Percentiles rank a stretch among this genome's conserved stretches.
phyloP scores from a whole-genome alignment of 2,113 vertebrate species.

The Colossoma macropomum region DNA sequence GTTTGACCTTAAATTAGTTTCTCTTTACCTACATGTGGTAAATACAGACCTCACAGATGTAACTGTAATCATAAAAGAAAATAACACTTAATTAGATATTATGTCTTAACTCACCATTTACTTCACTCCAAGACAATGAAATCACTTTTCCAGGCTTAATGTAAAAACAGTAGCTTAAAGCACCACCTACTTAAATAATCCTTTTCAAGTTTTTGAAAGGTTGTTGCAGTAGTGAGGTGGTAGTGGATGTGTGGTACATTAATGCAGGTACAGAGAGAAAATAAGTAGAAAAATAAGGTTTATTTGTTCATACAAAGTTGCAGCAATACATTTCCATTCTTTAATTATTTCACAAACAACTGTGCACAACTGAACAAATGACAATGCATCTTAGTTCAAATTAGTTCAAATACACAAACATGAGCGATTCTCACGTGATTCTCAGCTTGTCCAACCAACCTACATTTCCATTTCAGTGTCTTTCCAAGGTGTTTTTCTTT shows the following conservation, averaged over 20 bases:
- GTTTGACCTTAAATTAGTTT: not conserved
- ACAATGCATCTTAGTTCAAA: too few species aligned
- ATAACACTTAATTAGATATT: not conserved
- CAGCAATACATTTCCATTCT: not conserved
- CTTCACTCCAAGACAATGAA: not conserved
- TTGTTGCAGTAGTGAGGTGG: not conserved
- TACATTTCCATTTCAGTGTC: not conserved
- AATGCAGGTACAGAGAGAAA: not conserved
- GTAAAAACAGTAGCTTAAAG: not conserved
- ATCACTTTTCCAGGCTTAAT: not conserved
- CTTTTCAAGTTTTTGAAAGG: not conserved
- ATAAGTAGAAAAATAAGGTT: conserved; percentile 39
- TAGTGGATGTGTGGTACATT: not conserved
- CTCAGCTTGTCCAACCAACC: not conserved
- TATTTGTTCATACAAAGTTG: conserved; percentile 59
- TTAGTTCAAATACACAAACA: not conserved
- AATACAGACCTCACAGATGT: not conserved
- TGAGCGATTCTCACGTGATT: not conserved
- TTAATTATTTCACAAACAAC: not conserved
- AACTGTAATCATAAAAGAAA: not conserved
- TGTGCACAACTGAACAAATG: not conserved
- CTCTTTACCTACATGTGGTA: not conserved
- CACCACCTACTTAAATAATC: not conserved
- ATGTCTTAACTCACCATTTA: not conserved
- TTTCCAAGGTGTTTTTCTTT: not conserved